Evolutionary conservation across 2,888 invertebrate species (phyloP).

Genomic region (Cataglyphis rosenhaueri): DNA sequence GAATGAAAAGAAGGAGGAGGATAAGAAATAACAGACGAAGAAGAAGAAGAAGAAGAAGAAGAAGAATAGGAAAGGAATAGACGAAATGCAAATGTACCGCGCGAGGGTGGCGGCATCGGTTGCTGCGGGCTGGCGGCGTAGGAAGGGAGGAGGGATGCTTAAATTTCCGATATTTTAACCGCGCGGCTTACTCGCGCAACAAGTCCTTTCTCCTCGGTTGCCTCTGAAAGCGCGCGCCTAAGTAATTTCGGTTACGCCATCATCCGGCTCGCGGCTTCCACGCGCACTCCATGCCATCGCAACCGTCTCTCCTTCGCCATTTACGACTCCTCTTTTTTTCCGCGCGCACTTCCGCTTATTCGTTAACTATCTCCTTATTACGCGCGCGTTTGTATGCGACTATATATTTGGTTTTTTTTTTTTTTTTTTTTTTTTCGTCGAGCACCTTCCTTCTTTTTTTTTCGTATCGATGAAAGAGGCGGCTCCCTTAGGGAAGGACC

Average conservation of each 20-base stretch:
- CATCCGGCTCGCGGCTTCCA: slow-evolving; percentile 74
- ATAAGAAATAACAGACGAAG: slow-evolving; percentile 13
- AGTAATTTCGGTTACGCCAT: slow-evolving; percentile 82
- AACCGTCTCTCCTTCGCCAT: slow-evolving; percentile 58
- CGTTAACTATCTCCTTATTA: background rate
- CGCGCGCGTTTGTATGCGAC: background rate
- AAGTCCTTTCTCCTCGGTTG: slow-evolving; percentile 85
- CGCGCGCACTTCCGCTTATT: slow-evolving; percentile 2
- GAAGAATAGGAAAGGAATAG: slow-evolving; percentile 59
- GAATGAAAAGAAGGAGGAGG: slow-evolving; percentile 32
- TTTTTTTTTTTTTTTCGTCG: background rate
- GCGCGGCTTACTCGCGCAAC: slow-evolving; percentile 83
- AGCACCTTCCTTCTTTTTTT: no score
- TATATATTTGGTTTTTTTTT: background rate
- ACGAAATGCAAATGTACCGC: slow-evolving; percentile 72
- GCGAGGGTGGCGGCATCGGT: slow-evolving; percentile 45
- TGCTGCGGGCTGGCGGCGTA: slow-evolving; percentile 34
- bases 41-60: slow-evolving; percentile 48
- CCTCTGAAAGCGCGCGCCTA: slow-evolving; percentile 82
- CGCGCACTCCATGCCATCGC: slow-evolving; percentile 46
- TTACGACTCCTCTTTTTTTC: slow-evolving; percentile 13
- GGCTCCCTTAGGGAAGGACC: background rate
- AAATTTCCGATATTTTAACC: slow-evolving; percentile 85
- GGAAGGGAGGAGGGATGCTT: slow-evolving; percentile 68
- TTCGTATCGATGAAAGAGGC: background rate